Base-by-base conservation (phyloP, 2,888 invertebrate genomes). In the Anticlea derivata region DNA sequence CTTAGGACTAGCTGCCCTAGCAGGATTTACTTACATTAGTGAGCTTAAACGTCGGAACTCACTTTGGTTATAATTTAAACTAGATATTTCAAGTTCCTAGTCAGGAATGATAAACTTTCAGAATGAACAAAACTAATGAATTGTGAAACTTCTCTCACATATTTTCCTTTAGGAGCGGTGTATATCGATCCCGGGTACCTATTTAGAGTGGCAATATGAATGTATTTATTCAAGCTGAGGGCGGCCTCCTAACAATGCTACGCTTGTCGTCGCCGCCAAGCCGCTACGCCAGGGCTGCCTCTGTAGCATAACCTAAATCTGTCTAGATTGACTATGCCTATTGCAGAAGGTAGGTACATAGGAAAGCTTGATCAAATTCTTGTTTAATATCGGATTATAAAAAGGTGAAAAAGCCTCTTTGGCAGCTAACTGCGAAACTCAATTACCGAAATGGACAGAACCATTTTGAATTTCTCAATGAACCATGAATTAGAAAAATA, bases 171-270 rank as follows among this genome's bases (percentile, higher is more conserved):
- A 69, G 37, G 52, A 53, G 68, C 73, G 75, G 75, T 70, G 68
- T 70, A 73, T 73, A 80, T 79, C 77, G 79, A 79, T 82, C 77
- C 75, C 72, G 73, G 81, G 83, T 86, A 31, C 31, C 7, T 31
- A 86, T 88, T 88, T 86, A 83, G 84, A 87, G 89, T 88, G 88
- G 86, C 89, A 85, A 89, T 90, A 89, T 89, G 88, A 89, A 89
- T 89, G 89, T 89, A 90, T 90, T 90, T 90, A 90, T 90, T 88
- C 89, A 86, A 83, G 78, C 73, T 80, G 80, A 79, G 86, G 85
- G 83, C 86, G 86, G 86, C 79, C 85, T 81, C 77, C 82, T 89
- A 89, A 90, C 90, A 90, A 90, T 90, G 89, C 87, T 86, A 81
- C 81, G 89, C 85, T 88, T 89, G 90, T 89, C 81, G 85, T 73